Evolutionary conservation across 53 echinoderm and acorn worm species (phyloP), one percentile per base, ranked within the genome.

Genomic region (Apostichopus leukothele): DNA sequence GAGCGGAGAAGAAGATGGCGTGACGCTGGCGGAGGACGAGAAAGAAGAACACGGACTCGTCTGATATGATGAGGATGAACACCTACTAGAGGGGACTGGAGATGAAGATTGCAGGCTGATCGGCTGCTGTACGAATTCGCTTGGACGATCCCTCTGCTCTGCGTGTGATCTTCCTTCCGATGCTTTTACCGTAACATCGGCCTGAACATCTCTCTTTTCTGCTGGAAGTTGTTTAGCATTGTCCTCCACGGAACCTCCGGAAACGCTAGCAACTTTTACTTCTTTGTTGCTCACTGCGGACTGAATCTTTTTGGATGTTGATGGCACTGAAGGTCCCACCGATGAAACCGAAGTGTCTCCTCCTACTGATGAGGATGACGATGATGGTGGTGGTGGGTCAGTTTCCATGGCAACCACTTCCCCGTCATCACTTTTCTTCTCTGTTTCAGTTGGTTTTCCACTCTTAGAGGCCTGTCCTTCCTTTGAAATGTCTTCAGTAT

Each of bases 11-110:
- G 81, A 81, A 23, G 81, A 5, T 1, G 81, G 81, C 4, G 81
- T 81, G 22, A 19, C 8, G 21, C 22, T 59, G 20, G 54, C 25
- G 0, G 81, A 81, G 7, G 81, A 81, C 0, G 53, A 10, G 5
- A 59, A 55, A 23, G 81, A 81, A 22, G 80, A 80, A 18, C 55
- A 54, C 10, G 81, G 81, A 54, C 81, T 81, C 4, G 81, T 81
- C 9, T 81, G 81, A 59, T 59, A 81, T 0, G 81, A 81, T 8
- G 81, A 81, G 7, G 21, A 54, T 13, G 63, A 11, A 39, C 39
- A 39, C 16, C 77, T 50, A 7, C 59, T 81, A 22, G 81, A 81
- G 54, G 81, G 55, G 2, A 81, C 53, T 12, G 81, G 81, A 7
- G 81, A 81, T 50, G 81, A 81, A 21, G 22, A 54, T 6, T 81